A percentile compares a stretch with the other conserved stretches of the same genome.
Conservation (phyloP, 2,888 invertebrate genomes). For the Desoria tigrina region DNA sequence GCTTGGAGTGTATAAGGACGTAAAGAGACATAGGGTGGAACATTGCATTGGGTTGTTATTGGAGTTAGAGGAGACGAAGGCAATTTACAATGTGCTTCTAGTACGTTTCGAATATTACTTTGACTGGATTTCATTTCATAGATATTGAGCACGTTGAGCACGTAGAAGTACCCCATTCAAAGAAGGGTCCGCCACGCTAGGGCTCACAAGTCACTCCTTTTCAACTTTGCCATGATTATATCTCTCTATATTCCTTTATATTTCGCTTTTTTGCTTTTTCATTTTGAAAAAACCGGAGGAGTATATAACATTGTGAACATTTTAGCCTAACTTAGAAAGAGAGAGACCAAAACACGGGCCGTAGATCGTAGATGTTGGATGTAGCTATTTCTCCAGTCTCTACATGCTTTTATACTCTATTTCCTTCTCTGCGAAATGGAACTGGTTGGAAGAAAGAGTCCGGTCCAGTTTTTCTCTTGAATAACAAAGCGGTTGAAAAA, state of each 20-base stretch:
- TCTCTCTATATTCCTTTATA: not conserved
- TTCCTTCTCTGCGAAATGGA: too few relatives aligned
- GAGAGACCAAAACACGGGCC: too few relatives aligned
- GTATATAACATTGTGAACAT: too few relatives aligned
- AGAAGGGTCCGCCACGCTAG: not conserved
- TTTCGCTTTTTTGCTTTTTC: constrained; percentile 15
- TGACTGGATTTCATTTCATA: not conserved
- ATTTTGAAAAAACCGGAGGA: too few relatives aligned
- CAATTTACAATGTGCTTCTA: constrained; percentile 26
- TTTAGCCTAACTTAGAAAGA: too few relatives aligned
- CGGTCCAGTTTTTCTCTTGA: too few relatives aligned
- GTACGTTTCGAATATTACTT: not conserved
- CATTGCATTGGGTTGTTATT: too few relatives aligned
- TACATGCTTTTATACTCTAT: too few relatives aligned
- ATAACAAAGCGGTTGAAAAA: too few relatives aligned
- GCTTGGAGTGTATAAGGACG: not conserved
- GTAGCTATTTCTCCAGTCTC: too few relatives aligned
- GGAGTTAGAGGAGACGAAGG: constrained; percentile 21
- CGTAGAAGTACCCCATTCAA: constrained; percentile 1
- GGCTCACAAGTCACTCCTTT: not conserved
- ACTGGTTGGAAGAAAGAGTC: too few relatives aligned
- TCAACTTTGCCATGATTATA: not conserved
- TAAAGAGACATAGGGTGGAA: not conserved
- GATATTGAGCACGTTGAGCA: constrained; percentile 4
- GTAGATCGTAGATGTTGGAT: too few relatives aligned